phyloP scores from a whole-genome alignment of 2,888 invertebrate species.

The Drosophila algonquin region DNA sequence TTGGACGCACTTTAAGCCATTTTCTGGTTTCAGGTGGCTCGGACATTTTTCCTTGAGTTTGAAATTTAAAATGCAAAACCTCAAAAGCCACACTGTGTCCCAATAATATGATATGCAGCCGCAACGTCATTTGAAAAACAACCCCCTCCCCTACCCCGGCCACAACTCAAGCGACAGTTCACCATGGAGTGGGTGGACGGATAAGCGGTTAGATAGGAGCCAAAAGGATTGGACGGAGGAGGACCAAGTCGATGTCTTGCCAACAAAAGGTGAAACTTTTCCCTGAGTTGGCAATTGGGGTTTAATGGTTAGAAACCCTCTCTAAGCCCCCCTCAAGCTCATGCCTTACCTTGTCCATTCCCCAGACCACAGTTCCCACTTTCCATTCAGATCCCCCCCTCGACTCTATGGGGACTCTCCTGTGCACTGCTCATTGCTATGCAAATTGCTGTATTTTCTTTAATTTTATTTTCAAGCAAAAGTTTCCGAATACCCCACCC shows the following conservation, averaged over 20 bases:
- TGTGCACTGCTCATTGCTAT: conserved; percentile 61
- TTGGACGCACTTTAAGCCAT: not conserved
- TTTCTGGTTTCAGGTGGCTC: conserved; percentile 23
- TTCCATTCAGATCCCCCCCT: conserved; percentile 1
- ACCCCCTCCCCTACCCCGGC: no score
- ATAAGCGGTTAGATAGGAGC: not conserved
- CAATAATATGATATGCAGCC: conserved; percentile 55
- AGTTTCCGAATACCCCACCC: conserved; percentile 7
- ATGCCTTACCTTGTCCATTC: not conserved
- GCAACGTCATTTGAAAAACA: conserved; percentile 29
- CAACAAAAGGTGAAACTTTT: conserved; percentile 52
- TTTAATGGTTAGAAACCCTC: conserved; percentile 41
- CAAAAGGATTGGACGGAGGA: not conserved
- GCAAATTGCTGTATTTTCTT: conserved; percentile 69
- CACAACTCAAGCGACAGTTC: conserved; percentile 1
- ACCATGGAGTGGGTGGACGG: conserved; percentile 4
- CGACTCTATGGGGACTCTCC: not conserved
- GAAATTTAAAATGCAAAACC: conserved; percentile 39
- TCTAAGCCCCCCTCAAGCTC: not conserved
- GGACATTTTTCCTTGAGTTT: conserved; percentile 33
- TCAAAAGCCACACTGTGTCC: conserved; percentile 46
- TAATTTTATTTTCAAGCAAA: conserved; percentile 64
- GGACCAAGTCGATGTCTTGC: not conserved
- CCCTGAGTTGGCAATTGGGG: conserved; percentile 40
- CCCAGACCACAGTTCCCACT: conserved; percentile 2